Evolutionary conservation across 1,140 invertebrate species (phyloP).

Genomic region (Zaprionus tsacasi): DNA sequence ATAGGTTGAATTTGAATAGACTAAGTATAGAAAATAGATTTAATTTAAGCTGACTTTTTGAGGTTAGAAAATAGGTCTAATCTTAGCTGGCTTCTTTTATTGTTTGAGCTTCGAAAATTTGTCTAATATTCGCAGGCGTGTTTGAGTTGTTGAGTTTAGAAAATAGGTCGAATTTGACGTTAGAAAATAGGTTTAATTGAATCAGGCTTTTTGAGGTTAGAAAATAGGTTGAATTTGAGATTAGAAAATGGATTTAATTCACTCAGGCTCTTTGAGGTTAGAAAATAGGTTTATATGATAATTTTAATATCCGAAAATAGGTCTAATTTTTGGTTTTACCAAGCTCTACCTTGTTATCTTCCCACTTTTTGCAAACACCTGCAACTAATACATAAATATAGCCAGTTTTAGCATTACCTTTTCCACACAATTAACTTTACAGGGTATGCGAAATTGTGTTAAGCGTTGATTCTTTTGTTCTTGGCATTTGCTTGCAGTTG

Average conservation of each 20-base stretch:
- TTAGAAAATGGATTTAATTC: neutral
- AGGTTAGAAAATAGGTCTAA: neutral
- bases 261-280: neutral
- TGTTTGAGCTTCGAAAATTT: too few species aligned
- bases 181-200: too few species aligned
- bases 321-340: neutral
- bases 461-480: conserved; percentile 80
- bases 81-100: neutral
- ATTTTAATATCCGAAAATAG: too few species aligned
- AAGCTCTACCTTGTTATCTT: neutral
- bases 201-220: neutral
- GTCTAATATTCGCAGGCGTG: too few species aligned
- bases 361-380: neutral
- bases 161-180: too few species aligned
- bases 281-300: neutral
- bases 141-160: too few species aligned
- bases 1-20: too few species aligned
- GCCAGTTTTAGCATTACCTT: neutral
- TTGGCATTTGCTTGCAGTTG: conserved; percentile 50
- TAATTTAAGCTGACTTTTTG: too few species aligned
- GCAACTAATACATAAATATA: neutral
- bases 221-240: neutral
- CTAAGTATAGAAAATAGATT: too few species aligned
- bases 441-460: conserved; percentile 69
- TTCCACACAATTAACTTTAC: neutral